Base-by-base conservation (phyloP, 2,113 vertebrate genomes). In the Dipodomys stephensi region DNA sequence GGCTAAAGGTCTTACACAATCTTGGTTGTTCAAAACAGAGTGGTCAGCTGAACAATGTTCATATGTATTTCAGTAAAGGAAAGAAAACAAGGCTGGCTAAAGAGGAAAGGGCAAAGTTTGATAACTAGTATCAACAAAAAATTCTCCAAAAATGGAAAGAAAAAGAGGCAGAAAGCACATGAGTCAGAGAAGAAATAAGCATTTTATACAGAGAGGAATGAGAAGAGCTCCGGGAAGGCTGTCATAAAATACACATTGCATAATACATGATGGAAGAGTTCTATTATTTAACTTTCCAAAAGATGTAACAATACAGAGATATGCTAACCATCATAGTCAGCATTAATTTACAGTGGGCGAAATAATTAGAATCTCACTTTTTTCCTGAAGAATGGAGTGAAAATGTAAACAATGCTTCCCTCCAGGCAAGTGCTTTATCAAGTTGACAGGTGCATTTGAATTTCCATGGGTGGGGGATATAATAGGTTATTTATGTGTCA, bases 321-420 rank as follows among this genome's bases (percentile, higher is more conserved):
- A 98, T 94, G 97, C 97, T 98, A 98, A 98, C 97, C 98, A 98
- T 99, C 98, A 98, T 98, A 99, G 99, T 99, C 99, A 99, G 99
- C 99, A 99, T 99, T 99, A 99, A 99, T 99, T 99, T 99, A 99
- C 99, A 99, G 99, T 99, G 98, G 98, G 98, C 99, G 98, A 99
- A 99, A 99, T 99, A 99, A 99, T 99, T 99, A 99, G 99, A 99
- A 99, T 99, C 99, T 99, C 99, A 99, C 99, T 99, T 99, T 98
- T 99, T 57, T 57, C 53, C 98, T 98, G 98, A 99, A 99, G 99
- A 99, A 99, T 99, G 98, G 99, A 99, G 99, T 99, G 99, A 99
- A 99, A 99, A 99, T 99, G 99, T 99, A 99, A 99, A 99, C 99
- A 99, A 99, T 99, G 99, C 99, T 99, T 99, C 99, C 99, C 99